These are phyloP conservation scores for Orthonyx spaldingii DNA, from an alignment of 2,113 vertebrate species.

Conservation along the genomic window DNA sequence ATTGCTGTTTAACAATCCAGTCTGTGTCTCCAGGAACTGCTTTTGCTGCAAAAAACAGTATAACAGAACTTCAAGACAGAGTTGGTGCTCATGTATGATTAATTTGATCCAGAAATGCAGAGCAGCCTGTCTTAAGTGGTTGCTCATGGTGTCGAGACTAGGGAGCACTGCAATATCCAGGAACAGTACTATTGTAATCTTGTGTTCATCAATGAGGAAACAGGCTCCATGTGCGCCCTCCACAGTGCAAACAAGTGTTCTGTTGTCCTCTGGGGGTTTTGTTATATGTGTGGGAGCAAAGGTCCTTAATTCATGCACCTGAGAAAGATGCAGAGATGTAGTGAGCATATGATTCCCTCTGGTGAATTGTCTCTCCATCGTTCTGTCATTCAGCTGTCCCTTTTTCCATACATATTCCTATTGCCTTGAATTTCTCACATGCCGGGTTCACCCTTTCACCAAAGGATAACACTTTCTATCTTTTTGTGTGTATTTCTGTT, in stretches of 20 bases:
- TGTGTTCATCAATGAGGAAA: accelerated
- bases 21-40: neutral
- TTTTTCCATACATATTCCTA: neutral
- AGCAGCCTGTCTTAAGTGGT: neutral
- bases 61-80: neutral
- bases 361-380: neutral
- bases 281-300: neutral
- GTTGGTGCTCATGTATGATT: neutral
- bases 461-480: neutral
- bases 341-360: neutral
- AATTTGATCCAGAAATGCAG: neutral
- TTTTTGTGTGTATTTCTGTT: neutral
- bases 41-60: neutral
- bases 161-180: neutral
- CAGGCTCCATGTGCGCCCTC: neutral
- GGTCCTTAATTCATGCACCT: neutral
- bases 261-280: neutral
- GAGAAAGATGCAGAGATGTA: neutral
- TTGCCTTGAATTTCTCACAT: neutral
- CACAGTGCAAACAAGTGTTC: accelerated
- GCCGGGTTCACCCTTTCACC: neutral
- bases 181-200: neutral
- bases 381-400: accelerated
- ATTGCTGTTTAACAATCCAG: neutral
- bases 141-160: accelerated